Conservation (phyloP, 2,113 vertebrate genomes). For the Anolis carolinensis region DNA sequence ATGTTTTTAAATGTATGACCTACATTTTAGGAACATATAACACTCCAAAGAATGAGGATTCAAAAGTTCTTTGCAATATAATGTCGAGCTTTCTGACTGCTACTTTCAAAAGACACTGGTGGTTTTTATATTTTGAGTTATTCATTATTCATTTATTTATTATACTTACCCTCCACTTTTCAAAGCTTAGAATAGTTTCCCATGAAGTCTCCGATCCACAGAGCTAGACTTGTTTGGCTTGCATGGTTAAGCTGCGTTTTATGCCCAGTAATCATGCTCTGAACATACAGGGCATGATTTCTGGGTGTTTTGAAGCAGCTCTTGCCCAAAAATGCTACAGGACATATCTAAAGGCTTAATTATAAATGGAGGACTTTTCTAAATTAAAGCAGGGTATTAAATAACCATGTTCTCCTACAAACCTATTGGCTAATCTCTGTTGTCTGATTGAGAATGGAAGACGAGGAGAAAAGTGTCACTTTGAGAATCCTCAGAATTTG, state of each 20-base stretch:
- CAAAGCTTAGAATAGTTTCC: background rate
- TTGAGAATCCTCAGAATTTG: constrained; percentile 1
- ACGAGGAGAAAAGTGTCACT: background rate
- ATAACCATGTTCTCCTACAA: background rate
- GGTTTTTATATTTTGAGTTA: background rate
- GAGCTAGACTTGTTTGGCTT: background rate
- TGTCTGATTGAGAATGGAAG: background rate
- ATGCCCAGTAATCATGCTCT: background rate
- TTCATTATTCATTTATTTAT: background rate
- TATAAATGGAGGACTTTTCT: background rate
- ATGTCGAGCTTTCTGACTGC: background rate
- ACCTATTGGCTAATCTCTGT: background rate
- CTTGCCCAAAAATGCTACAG: background rate
- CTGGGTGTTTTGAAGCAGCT: background rate
- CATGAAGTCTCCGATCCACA: background rate
- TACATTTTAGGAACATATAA: background rate
- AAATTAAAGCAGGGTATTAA: background rate
- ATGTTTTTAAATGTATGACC: background rate
- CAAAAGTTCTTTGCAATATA: background rate
- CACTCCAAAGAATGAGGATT: background rate
- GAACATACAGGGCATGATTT: background rate
- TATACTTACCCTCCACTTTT: background rate
- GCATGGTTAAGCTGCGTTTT: background rate
- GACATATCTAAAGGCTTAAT: background rate
- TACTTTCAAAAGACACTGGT: background rate